These are phyloP conservation scores for Semnornis frantzii DNA, from an alignment of 2,113 vertebrate genomes.

Conservation along the genomic window DNA sequence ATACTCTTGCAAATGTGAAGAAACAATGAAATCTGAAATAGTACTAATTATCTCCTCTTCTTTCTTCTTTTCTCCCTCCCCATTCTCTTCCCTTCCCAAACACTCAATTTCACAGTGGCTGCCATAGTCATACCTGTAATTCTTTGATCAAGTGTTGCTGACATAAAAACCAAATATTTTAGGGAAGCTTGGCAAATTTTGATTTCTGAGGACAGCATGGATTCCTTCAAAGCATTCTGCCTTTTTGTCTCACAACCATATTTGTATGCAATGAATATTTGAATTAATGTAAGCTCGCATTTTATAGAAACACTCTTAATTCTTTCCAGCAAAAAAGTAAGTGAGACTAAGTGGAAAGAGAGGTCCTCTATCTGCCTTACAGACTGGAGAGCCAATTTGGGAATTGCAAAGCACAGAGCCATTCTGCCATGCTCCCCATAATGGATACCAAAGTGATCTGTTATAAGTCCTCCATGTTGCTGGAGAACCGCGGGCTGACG, in stretches of 20 bases:
- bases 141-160: not conserved
- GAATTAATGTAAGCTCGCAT: not conserved
- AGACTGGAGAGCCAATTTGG: not conserved
- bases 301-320: not conserved
- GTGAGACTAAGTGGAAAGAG: not conserved
- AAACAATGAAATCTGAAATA: constrained; percentile 7
- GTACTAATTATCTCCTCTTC: constrained; percentile 27
- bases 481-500: not conserved
- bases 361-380: not conserved
- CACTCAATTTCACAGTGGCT: constrained; percentile 11
- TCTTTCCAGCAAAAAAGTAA: not conserved
- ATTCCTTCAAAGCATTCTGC: not conserved
- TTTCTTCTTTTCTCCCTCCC: constrained; percentile 30
- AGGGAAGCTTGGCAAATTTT: not conserved
- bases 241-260: not conserved
- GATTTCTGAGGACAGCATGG: not conserved
- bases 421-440: not conserved
- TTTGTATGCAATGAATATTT: not conserved
- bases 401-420: not conserved
- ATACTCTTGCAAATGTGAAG: not conserved
- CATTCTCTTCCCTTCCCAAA: constrained; percentile 22
- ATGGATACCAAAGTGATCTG: not conserved
- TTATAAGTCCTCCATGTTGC: not conserved
- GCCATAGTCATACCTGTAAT: not conserved
- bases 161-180: not conserved